These are phyloP conservation scores for Leptinotarsa peninsularis DNA, from an alignment of 2,888 invertebrate species.

Conservation along the genomic window DNA sequence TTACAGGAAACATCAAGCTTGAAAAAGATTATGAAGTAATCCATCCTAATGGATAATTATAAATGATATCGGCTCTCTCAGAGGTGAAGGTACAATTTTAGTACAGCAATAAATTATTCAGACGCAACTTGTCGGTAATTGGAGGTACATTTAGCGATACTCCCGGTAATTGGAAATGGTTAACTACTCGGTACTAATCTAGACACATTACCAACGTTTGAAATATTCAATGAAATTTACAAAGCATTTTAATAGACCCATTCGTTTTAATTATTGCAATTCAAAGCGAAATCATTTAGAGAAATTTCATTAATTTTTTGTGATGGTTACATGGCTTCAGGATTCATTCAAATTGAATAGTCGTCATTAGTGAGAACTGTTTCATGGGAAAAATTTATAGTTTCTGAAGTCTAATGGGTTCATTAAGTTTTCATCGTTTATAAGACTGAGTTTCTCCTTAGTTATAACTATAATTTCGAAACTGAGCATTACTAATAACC, in stretches of 20 bases:
- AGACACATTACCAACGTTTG: conserved; percentile 17
- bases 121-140: conserved; percentile 22
- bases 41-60: neutral
- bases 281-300: neutral
- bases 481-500: neutral
- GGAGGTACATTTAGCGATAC: conserved; percentile 15
- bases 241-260: neutral
- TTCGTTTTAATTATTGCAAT: conserved; percentile 12
- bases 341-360: neutral
- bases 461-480: neutral
- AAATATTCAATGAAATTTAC: conserved; percentile 5
- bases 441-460: neutral
- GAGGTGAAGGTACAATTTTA: neutral
- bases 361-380: conserved; percentile 1
- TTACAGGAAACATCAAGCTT: no score
- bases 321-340: neutral
- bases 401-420: neutral
- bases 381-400: neutral
- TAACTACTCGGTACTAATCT: conserved; percentile 22
- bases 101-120: conserved; percentile 3
- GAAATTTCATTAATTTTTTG: neutral
- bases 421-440: neutral
- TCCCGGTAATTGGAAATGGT: conserved; percentile 22
- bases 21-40: neutral
- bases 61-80: neutral